These are phyloP conservation scores for Galerucella calmariensis DNA, from an alignment of 2,888 invertebrate genomes.

Conservation along the genomic window DNA sequence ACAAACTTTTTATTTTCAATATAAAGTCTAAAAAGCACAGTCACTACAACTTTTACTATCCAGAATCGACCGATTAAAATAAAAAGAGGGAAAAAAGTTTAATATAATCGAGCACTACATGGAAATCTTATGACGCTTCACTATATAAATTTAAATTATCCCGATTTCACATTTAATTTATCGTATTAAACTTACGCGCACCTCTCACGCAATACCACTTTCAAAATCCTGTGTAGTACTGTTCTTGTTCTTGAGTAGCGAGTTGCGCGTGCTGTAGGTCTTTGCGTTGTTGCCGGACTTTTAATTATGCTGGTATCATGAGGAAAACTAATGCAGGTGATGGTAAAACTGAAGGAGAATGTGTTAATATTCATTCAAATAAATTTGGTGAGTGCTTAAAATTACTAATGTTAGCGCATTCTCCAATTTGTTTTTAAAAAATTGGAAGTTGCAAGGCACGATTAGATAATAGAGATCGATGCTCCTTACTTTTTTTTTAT, in stretches of 20 bases:
- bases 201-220: constrained; percentile 42
- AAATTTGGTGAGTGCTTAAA: background rate
- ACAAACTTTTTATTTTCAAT: constrained; percentile 24
- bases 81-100: constrained; percentile 41
- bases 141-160: constrained; percentile 31
- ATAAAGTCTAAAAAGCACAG: constrained; percentile 18
- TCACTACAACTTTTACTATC: constrained; percentile 29
- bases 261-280: constrained; percentile 35
- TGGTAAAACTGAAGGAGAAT: background rate
- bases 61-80: constrained; percentile 30
- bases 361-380: background rate
- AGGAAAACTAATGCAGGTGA: constrained; percentile 4
- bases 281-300: constrained; percentile 11
- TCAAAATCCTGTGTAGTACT: constrained; percentile 54
- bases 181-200: constrained; percentile 39
- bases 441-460: too few relatives aligned
- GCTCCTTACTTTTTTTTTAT: too few relatives aligned
- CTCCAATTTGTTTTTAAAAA: background rate
- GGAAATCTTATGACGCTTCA: constrained; percentile 37
- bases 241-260: constrained; percentile 43
- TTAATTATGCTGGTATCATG: background rate
- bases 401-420: background rate
- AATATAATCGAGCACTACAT: constrained; percentile 36
- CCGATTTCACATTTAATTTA: constrained; percentile 42
- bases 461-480: too few relatives aligned